Percentiles rank a stretch among this genome's conserved stretches.
Evolutionary conservation across 2,113 vertebrate species (phyloP).

Genomic region (Alectura lathami): DNA sequence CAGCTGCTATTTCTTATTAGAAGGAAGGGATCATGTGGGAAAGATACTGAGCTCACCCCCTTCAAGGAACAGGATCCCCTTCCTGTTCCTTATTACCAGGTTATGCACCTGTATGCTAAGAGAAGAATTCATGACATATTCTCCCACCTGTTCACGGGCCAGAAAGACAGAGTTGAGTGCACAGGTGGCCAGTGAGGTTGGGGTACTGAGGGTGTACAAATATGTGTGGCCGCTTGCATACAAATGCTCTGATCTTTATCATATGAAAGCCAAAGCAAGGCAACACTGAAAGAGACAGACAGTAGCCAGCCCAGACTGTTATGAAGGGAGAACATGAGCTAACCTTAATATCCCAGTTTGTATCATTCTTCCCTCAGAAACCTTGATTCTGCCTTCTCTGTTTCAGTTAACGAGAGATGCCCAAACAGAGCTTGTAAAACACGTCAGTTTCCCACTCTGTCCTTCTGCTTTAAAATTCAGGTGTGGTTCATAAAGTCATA

Average conservation of each 20-base stretch:
- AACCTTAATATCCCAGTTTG: not conserved
- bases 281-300: not conserved
- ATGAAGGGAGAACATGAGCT: not conserved
- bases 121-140: not conserved
- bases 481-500: not conserved
- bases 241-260: not conserved
- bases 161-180: not conserved
- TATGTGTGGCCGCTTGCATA: not conserved
- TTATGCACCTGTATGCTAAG: no score
- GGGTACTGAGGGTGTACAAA: not conserved
- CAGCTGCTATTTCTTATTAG: not conserved
- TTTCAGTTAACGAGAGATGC: not conserved
- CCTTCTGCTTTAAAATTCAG: not conserved
- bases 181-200: rapidly evolving
- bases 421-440: not conserved
- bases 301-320: not conserved
- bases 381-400: not conserved
- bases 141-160: not conserved
- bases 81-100: not conserved
- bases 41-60: not conserved
- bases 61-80: not conserved
- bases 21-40: not conserved
- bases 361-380: not conserved
- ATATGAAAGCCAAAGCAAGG: not conserved
- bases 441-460: not conserved